A percentile compares a stretch with the other conserved stretches of the same genome.
phyloP scores from a whole-genome alignment of 1,140 invertebrate species.

The Platyura marginata region DNA sequence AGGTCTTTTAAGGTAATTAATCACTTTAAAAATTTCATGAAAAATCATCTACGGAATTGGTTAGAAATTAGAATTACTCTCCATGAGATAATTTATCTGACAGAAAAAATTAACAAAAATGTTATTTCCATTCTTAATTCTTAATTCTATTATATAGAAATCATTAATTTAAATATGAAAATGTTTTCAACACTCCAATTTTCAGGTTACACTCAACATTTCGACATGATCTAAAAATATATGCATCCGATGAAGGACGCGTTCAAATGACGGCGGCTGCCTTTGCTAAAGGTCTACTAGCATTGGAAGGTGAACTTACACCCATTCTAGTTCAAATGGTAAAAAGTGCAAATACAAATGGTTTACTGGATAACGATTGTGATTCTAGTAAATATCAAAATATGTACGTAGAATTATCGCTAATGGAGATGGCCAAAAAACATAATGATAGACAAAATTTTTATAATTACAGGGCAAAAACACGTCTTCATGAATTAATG shows the following conservation, averaged over 20 bases:
- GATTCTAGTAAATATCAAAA: constrained; percentile 92
- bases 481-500: constrained; percentile 80
- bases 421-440: too few relatives aligned
- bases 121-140: too few relatives aligned
- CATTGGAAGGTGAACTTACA: constrained; percentile 93
- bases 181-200: too few relatives aligned
- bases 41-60: not conserved
- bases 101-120: too few relatives aligned
- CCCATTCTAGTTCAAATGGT: constrained; percentile 99
- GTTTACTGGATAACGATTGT: constrained; percentile 92
- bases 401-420: constrained; percentile 52
- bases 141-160: too few relatives aligned
- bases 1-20: constrained; percentile 49
- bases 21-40: constrained; percentile 1
- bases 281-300: constrained; percentile 94
- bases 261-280: constrained; percentile 99
- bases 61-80: too few relatives aligned
- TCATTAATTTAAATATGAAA: too few relatives aligned
- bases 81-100: too few relatives aligned
- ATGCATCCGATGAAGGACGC: constrained; percentile 95
- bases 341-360: constrained; percentile 97
- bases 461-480: constrained; percentile 63
- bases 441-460: too few relatives aligned
- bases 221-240: constrained; percentile 97
- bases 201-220: constrained; percentile 96